These are phyloP conservation scores for Neosilurus hyrtlii DNA, from an alignment of 2,797 vertebrate genomes.

Conservation along the genomic window DNA sequence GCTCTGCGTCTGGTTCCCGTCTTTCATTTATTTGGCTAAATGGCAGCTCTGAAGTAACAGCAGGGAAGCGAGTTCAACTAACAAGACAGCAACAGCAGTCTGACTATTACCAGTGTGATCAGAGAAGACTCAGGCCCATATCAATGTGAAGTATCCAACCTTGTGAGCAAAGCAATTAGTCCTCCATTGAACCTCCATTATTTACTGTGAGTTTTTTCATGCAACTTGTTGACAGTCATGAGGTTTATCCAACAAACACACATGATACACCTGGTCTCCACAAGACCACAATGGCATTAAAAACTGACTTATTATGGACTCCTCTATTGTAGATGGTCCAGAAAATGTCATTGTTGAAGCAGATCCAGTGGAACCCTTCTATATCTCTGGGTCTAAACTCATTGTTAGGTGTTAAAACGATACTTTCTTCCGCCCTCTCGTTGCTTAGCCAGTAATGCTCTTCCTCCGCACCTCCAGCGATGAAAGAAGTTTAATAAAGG, in stretches of 20 bases:
- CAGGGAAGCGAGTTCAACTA: conserved; percentile 40
- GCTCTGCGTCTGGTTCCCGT: conserved; percentile 49
- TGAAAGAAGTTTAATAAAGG: no score
- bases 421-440: no score
- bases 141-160: conserved; percentile 50
- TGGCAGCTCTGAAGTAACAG: conserved; percentile 48
- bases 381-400: conserved; percentile 51
- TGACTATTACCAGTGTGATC: conserved; percentile 50
- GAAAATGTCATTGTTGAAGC: conserved; percentile 36
- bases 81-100: conserved; percentile 33
- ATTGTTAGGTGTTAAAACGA: no score
- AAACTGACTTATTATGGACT: not conserved
- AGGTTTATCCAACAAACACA: not conserved
- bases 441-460: no score
- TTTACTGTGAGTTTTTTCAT: conserved; percentile 62
- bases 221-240: no score
- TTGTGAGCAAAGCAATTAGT: conserved; percentile 48
- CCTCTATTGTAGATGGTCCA: conserved; percentile 56
- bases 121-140: conserved; percentile 51
- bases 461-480: no score
- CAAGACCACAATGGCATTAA: not conserved
- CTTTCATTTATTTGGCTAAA: conserved; percentile 52
- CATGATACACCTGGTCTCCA: not conserved
- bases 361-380: not conserved
- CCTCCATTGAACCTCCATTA: conserved; percentile 38